Base-by-base conservation (phyloP, 1,140 invertebrate genomes). In the Drosophila tsacasi region DNA sequence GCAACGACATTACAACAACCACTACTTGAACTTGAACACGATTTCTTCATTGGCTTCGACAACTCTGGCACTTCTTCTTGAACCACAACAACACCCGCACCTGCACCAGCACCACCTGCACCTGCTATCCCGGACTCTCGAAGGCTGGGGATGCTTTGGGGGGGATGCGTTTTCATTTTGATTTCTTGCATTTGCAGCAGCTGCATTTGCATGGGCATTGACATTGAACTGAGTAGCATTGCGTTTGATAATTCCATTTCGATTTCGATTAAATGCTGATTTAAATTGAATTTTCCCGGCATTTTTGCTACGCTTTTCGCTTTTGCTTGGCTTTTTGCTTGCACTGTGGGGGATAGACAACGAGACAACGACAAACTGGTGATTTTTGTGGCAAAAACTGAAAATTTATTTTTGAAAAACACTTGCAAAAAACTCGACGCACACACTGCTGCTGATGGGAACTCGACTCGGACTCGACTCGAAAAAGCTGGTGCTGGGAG, bases 391-490 rank as follows among this genome's bases (percentile, higher is more conserved):
- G 65, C 82, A 82, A 79, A 76, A 85, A 84, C 62, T 67, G 68
- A 82, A 79, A 76, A 91, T 71, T 57, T 77, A 60, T 77, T 90
- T 84, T 81, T 76, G 85, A 90, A 90, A 90, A 90, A 90, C 85
- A 90, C 85, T 90, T 90, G 67, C 52, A 91, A 87, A 87, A 90
- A 90, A 90, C 85, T 90, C 85, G 79, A 79, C 76, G 79, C 83
- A 69, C 83, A 74, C 85, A 81, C 85, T 68, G 76, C 85, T 72
- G 76, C 85, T 72, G 76, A 77, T 35, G 17, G 17, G 27, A 40
- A 73, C 64, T 74, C 64, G 59, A 50, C 19, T 35, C 27, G 52
- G 52, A 17, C 30, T 55, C 32, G 32, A 39, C 54, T 57, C 2
- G 19, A 39, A 39, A 57, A 57, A 57, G 54, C 54, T 57, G 35